Conservation (phyloP, 1,140 invertebrate species). For the Drosophila busckii region DNA sequence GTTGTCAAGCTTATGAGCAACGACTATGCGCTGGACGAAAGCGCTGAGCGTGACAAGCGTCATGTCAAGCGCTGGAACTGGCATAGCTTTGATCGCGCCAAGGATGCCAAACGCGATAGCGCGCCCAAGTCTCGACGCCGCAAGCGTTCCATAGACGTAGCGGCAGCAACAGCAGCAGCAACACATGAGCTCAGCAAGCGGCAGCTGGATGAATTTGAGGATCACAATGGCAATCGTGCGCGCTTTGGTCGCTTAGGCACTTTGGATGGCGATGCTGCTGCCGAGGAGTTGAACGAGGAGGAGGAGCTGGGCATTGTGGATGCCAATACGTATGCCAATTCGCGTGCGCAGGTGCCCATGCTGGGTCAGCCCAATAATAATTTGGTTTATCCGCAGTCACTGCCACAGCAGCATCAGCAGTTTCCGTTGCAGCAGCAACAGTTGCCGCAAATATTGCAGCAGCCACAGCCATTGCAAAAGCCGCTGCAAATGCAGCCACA, state of each 20-base stretch:
- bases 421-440: not conserved
- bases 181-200: not conserved
- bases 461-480: slow-evolving; percentile 1
- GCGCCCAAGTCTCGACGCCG: not conserved
- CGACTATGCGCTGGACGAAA: slow-evolving; percentile 24
- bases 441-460: not conserved
- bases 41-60: slow-evolving; percentile 29
- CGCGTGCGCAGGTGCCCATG: slow-evolving; percentile 41
- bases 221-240: slow-evolving; percentile 55
- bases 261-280: slow-evolving; percentile 20
- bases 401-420: not conserved
- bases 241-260: slow-evolving; percentile 36
- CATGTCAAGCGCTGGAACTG: slow-evolving; percentile 8
- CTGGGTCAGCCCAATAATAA: slow-evolving; percentile 29
- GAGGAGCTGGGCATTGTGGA: not conserved
- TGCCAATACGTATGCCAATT: slow-evolving; percentile 14
- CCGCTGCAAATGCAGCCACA: slow-evolving; percentile 2
- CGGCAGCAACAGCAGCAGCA: not conserved
- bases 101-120: not conserved
- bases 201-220: slow-evolving; percentile 41
- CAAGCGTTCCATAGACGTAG: slow-evolving; percentile 9
- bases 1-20: slow-evolving; percentile 42
- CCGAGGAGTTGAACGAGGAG: slow-evolving; percentile 10
- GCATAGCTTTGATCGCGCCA: slow-evolving; percentile 1
- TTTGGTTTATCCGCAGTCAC: not conserved